These are phyloP conservation scores for Papilio glaucus DNA, from an alignment of 1,140 invertebrate genomes.

Conservation along the genomic window DNA sequence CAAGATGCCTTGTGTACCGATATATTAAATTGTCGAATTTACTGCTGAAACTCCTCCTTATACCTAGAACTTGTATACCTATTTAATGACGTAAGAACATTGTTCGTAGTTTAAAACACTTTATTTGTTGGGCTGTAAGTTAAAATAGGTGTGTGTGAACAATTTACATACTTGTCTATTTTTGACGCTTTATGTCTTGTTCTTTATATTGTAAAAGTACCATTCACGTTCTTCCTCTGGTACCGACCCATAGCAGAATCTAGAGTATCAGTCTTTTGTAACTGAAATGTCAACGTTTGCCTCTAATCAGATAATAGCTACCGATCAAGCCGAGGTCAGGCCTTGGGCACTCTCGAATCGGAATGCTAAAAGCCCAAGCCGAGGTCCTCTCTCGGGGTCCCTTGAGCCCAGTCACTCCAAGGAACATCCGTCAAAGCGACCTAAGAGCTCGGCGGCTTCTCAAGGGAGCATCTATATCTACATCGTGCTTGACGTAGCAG, in stretches of 20 bases:
- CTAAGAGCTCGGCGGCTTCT: too few species aligned
- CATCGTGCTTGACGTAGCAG: too few species aligned
- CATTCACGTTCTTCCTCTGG: background rate
- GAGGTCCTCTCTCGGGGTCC: too few species aligned
- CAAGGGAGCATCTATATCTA: too few species aligned
- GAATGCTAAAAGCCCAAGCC: too few species aligned
- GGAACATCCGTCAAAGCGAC: too few species aligned
- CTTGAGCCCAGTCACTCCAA: too few species aligned
- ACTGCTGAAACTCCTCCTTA: constrained; percentile 12
- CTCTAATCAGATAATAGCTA: too few species aligned
- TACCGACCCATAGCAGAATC: background rate
- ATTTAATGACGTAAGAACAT: background rate
- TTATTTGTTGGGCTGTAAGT: background rate
- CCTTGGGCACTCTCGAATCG: too few species aligned
- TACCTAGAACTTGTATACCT: background rate
- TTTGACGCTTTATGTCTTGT: background rate
- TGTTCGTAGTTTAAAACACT: background rate
- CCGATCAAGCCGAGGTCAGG: too few species aligned
- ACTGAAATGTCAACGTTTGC: too few species aligned
- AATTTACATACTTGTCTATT: background rate
- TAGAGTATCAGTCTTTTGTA: too few species aligned
- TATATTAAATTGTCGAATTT: constrained; percentile 35
- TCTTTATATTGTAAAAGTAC: background rate
- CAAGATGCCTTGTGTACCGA: constrained; percentile 5
- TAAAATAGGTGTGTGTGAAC: background rate